A percentile compares a stretch with the other conserved stretches of the same genome.
phyloP scores from a whole-genome alignment of 2,888 invertebrate species.

The Paralinhomoeus sp. region DNA sequence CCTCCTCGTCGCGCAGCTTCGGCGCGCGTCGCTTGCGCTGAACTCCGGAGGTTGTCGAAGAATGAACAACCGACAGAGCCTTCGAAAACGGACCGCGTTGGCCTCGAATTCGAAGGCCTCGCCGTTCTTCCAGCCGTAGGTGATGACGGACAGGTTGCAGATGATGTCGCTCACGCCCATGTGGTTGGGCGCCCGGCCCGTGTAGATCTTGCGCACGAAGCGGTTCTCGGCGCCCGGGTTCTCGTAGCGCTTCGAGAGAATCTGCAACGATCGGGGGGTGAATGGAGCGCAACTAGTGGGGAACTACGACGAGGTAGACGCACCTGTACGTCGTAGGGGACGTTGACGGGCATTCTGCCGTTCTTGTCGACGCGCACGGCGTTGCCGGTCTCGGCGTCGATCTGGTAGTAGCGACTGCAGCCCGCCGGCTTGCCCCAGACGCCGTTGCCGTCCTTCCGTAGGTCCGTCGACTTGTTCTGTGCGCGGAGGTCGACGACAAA shows the following conservation, averaged over 20 bases:
- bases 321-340: too few species aligned
- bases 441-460: conserved; percentile 12
- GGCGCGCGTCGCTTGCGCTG: too few species aligned
- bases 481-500: conserved; percentile 10
- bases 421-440: conserved; percentile 13
- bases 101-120: too few species aligned
- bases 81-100: too few species aligned
- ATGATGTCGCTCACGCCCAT: background rate
- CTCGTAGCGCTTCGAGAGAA: conserved; percentile 12
- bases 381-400: conserved; percentile 8
- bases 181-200: conserved; percentile 5
- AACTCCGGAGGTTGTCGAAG: too few species aligned
- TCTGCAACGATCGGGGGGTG: too few species aligned
- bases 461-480: background rate
- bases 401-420: conserved; percentile 9
- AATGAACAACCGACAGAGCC: too few species aligned
- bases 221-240: conserved; percentile 9
- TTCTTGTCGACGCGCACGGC: conserved; percentile 9
- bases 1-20: too few species aligned
- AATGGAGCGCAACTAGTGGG: too few species aligned
- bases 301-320: too few species aligned
- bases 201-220: conserved; percentile 13
- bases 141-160: conserved; percentile 9
- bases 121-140: conserved; percentile 13
- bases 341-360: too few species aligned